A percentile compares a stretch with the other conserved stretches of the same genome.
These are phyloP conservation scores for Zelostemma sp. DNA, from an alignment of 1,140 invertebrate species.

Conservation along the genomic window DNA sequence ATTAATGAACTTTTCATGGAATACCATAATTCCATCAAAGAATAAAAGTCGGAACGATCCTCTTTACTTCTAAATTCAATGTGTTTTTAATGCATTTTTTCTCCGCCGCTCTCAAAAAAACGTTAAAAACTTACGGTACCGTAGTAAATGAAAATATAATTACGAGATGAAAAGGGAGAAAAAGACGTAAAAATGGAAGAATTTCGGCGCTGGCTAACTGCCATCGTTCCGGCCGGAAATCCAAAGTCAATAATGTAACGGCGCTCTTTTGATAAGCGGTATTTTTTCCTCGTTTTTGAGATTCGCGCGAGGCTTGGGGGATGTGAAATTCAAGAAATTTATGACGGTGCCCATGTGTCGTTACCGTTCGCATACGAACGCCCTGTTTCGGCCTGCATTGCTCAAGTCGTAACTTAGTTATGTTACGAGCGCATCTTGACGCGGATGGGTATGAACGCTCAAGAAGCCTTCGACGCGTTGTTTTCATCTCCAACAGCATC, in stretches of 20 bases:
- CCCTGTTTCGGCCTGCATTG: slow-evolving; percentile 18
- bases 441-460: slow-evolving; percentile 18
- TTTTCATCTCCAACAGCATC: slow-evolving; percentile 32
- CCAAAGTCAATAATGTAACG: slow-evolving; percentile 31
- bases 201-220: slow-evolving; percentile 11
- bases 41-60: too few species aligned
- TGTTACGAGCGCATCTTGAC: slow-evolving; percentile 38
- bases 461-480: slow-evolving; percentile 24
- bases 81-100: too few species aligned
- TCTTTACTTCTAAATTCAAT: too few species aligned
- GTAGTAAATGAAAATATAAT: slow-evolving; percentile 33
- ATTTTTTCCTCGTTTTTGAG: slow-evolving; percentile 9
- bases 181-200: slow-evolving; percentile 37
- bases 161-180: slow-evolving; percentile 31
- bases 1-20: slow-evolving; percentile 15
- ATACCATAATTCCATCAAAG: background rate
- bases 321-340: slow-evolving; percentile 28
- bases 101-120: background rate
- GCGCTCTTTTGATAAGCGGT: slow-evolving; percentile 20
- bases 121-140: slow-evolving; percentile 28
- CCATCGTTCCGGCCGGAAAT: slow-evolving; percentile 33
- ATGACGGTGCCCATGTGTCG: slow-evolving; percentile 34
- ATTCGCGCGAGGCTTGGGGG: slow-evolving; percentile 11
- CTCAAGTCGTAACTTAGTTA: slow-evolving; percentile 36
- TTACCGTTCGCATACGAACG: slow-evolving; percentile 35